phyloP scores from a whole-genome alignment of 2,888 invertebrate species.

The Schrankia costaestrigalis region DNA sequence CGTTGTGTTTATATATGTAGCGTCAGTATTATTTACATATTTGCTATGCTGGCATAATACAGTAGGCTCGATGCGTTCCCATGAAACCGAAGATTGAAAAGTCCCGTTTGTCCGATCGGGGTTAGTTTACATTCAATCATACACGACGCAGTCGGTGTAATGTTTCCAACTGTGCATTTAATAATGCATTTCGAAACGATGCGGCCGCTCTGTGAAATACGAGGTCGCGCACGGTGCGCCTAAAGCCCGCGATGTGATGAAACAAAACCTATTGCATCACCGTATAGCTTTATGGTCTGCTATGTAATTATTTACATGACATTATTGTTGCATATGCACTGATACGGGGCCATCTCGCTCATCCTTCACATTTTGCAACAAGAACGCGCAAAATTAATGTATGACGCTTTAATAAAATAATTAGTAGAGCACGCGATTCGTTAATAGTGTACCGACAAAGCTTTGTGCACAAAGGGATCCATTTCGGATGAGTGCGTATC shows the following conservation, averaged over 20 bases:
- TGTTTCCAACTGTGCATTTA: conserved; percentile 74
- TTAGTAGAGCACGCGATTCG: conserved; percentile 56
- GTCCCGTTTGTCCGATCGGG: conserved; percentile 38
- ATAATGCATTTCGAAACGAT: conserved; percentile 77
- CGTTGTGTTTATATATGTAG: conserved; percentile 1
- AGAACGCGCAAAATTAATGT: conserved; percentile 33
- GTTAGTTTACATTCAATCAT: conserved; percentile 60
- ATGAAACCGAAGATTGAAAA: conserved; percentile 34
- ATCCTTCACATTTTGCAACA: conserved; percentile 44
- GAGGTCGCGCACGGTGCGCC: conserved; percentile 73
- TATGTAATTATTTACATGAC: conserved; percentile 74
- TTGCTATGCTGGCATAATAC: conserved; percentile 3
- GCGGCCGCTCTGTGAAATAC: conserved; percentile 72
- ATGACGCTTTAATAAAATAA: conserved; percentile 48
- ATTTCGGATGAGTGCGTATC: conserved; percentile 50
- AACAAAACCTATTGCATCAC: conserved; percentile 76
- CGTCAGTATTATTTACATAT: conserved; percentile 3
- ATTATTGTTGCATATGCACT: conserved; percentile 58
- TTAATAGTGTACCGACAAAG: conserved; percentile 56
- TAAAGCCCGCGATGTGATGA: conserved; percentile 68
- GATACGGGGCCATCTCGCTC: conserved; percentile 25
- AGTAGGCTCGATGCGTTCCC: conserved; percentile 35
- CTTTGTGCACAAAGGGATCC: conserved; percentile 69
- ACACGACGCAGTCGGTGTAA: conserved; percentile 47
- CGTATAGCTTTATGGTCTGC: conserved; percentile 68